Evolutionary conservation across 2,113 vertebrate genomes (phyloP).

Genomic region (Chlorodrepanis virens): DNA sequence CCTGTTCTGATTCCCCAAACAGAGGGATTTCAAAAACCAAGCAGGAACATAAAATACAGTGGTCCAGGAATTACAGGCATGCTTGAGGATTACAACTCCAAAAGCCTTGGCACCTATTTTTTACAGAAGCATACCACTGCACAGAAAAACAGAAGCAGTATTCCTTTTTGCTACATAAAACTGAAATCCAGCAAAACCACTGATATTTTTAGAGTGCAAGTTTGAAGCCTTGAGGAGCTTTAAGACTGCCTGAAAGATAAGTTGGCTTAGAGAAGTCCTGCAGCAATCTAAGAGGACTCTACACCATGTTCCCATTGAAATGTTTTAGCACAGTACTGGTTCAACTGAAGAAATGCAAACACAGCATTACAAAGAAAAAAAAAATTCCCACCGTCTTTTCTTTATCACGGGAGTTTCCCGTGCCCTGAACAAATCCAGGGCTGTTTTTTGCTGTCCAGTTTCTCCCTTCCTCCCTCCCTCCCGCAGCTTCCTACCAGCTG

Average conservation of each 20-base stretch:
- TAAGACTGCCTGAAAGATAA: neutral
- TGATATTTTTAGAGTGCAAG: neutral
- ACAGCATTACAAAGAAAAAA: neutral
- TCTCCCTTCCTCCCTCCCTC: constrained; percentile 12
- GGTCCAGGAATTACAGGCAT: fast-evolving
- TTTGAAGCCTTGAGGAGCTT: neutral
- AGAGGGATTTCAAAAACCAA: neutral
- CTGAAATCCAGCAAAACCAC: neutral
- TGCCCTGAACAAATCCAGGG: constrained; percentile 2
- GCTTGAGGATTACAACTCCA: neutral
- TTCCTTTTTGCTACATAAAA: neutral
- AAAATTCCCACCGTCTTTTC: neutral
- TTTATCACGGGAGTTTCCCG: neutral
- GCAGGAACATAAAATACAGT: neutral
- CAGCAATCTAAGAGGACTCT: neutral
- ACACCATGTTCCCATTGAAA: neutral
- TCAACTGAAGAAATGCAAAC: neutral
- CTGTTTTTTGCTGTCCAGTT: neutral
- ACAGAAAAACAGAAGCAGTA: neutral
- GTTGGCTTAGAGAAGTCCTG: neutral
- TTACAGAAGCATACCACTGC: neutral
- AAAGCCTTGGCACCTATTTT: neutral
- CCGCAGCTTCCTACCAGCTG: constrained; percentile 44
- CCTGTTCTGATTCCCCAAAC: neutral
- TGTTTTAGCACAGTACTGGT: neutral